A percentile compares a stretch with the other conserved stretches of the same genome.
phyloP scores from a whole-genome alignment of 2,888 invertebrate genomes.

The Cataglyphis livida region DNA sequence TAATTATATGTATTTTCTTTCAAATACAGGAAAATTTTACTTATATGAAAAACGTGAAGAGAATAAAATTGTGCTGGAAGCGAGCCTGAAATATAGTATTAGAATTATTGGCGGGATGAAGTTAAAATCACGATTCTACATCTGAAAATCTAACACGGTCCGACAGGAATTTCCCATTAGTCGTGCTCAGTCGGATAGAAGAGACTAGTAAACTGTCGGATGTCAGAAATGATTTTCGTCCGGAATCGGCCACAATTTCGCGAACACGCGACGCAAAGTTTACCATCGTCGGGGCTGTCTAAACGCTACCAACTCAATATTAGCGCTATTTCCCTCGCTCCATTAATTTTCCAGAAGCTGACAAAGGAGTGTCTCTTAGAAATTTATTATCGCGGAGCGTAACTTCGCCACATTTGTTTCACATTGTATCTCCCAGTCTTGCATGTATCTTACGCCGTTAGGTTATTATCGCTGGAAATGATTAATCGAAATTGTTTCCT shows the following conservation, averaged over 20 bases:
- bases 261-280: conserved; percentile 50
- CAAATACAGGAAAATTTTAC: background rate
- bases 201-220: conserved; percentile 55
- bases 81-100: no score
- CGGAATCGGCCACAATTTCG: conserved; percentile 65
- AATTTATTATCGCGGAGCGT: conserved; percentile 30
- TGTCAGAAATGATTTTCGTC: conserved; percentile 53
- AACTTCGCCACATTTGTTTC: conserved; percentile 9
- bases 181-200: conserved; percentile 42
- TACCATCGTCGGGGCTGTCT: conserved; percentile 39
- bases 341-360: conserved; percentile 39
- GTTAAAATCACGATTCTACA: conserved; percentile 17
- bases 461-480: conserved; percentile 28
- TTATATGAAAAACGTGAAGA: background rate
- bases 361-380: conserved; percentile 36
- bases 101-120: conserved; percentile 22
- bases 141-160: conserved; percentile 28
- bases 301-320: conserved; percentile 39
- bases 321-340: conserved; percentile 22
- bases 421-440: background rate
- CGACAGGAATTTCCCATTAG: conserved; percentile 57
- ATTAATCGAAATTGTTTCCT: conserved; percentile 33
- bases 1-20: background rate
- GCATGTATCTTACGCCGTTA: conserved; percentile 3
- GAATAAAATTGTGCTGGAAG: background rate